Evolutionary conservation across 64 coral and sea anemone species (phyloP).

Genomic region (Actinia equina): DNA sequence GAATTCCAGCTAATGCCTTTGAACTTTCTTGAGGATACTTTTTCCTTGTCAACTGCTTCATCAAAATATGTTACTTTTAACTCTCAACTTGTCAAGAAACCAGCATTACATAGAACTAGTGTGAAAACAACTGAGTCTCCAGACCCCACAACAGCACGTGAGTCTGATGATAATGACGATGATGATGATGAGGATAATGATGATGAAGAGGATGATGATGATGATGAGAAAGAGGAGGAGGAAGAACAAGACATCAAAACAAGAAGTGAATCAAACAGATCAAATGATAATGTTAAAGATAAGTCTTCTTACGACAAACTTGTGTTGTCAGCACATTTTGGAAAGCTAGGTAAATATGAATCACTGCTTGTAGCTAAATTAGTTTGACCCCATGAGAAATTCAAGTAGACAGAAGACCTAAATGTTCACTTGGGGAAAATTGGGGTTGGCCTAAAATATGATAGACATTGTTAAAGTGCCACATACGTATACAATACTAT

Average conservation of each 20-base stretch:
- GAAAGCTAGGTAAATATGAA: slow-evolving; percentile 34
- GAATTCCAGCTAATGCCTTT: slow-evolving; percentile 2
- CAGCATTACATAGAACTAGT: not conserved
- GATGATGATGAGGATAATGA: not conserved
- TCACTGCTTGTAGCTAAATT: no score
- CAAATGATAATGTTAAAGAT: not conserved
- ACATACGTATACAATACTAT: no score
- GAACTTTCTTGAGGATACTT: slow-evolving; percentile 13
- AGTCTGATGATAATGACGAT: not conserved
- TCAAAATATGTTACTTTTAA: slow-evolving; percentile 1
- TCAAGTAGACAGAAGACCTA: no score
- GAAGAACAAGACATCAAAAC: not conserved
- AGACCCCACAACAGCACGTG: not conserved
- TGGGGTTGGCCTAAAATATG: no score
- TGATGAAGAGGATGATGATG: not conserved
- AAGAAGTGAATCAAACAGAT: not conserved
- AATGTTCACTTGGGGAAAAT: no score
- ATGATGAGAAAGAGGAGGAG: not conserved
- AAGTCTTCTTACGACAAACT: slow-evolving; percentile 34
- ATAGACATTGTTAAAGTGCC: no score
- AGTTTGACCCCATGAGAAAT: no score
- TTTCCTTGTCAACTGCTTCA: not conserved
- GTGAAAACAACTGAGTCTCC: not conserved
- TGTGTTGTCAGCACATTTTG: slow-evolving; percentile 54
- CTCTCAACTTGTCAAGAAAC: not conserved